These are phyloP conservation scores for Ennomos erosarius DNA, from an alignment of 2,888 invertebrate species.

Conservation along the genomic window DNA sequence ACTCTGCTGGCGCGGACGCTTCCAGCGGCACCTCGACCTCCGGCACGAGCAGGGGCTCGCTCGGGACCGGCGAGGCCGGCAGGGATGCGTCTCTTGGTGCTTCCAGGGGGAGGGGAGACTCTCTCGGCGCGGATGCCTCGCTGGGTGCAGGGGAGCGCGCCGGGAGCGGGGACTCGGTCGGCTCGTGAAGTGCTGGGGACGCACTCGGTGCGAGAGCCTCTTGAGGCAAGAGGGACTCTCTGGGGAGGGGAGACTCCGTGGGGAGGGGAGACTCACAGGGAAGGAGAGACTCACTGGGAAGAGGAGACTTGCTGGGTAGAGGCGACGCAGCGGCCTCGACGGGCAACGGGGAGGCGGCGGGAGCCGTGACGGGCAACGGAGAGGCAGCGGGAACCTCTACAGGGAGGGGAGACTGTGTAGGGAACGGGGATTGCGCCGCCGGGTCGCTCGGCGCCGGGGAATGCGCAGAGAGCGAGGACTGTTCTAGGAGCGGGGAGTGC, in stretches of 20 bases:
- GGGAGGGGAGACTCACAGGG: neutral
- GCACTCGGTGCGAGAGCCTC: slow-evolving; percentile 30
- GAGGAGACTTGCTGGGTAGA: slow-evolving; percentile 47
- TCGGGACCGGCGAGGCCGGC: slow-evolving; percentile 33
- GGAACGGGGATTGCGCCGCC: slow-evolving; percentile 44
- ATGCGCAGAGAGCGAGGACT: slow-evolving; percentile 16
- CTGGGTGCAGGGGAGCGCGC: slow-evolving; percentile 22
- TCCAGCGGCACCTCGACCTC: slow-evolving; percentile 6
- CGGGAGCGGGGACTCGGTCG: slow-evolving; percentile 16
- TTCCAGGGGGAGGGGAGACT: slow-evolving; percentile 27
- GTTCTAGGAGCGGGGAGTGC: neutral
- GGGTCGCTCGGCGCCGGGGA: slow-evolving; percentile 24
- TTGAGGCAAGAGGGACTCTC: slow-evolving; percentile 25
- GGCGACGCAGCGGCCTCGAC: slow-evolving; percentile 23
- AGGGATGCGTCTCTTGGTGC: slow-evolving; percentile 33
- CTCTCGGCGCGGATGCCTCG: slow-evolving; percentile 32
- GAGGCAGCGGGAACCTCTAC: slow-evolving; percentile 42
- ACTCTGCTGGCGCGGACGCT: neutral
- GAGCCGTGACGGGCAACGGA: slow-evolving; percentile 26
- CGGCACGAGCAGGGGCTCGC: slow-evolving; percentile 33
- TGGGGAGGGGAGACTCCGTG: slow-evolving; percentile 28
- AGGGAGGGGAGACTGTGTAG: slow-evolving; percentile 35
- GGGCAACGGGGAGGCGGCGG: neutral
- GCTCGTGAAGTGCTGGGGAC: slow-evolving; percentile 28
- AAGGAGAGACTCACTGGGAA: slow-evolving; percentile 6